These are phyloP conservation scores for Platynereis dumerilii DNA, from an alignment of 2,888 invertebrate genomes.

Conservation along the genomic window DNA sequence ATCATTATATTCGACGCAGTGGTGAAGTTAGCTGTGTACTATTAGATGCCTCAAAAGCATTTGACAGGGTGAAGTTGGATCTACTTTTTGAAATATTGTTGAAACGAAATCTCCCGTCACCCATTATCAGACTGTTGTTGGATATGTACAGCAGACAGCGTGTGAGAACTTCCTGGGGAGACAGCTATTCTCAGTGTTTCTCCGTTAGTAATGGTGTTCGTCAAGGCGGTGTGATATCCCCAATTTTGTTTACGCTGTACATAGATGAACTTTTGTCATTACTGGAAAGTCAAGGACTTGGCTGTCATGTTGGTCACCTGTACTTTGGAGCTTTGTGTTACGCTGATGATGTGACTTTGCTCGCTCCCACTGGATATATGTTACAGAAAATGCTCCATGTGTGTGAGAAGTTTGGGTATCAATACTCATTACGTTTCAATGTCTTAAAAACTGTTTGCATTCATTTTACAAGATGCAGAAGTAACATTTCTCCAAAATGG, in stretches of 20 bases:
- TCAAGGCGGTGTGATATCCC: background rate
- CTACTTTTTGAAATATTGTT: no score
- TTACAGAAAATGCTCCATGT: background rate
- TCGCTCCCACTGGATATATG: background rate
- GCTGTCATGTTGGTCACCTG: background rate
- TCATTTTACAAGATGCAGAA: background rate
- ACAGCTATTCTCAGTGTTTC: background rate
- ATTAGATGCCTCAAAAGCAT: background rate
- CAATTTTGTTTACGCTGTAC: conserved; percentile 1
- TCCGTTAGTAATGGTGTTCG: background rate
- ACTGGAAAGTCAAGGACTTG: background rate
- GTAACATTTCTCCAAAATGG: background rate
- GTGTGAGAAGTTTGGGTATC: background rate
- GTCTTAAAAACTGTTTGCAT: background rate
- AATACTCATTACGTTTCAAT: no score
- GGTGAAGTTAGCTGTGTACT: background rate
- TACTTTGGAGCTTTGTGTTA: background rate
- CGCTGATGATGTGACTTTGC: conserved; percentile 1
- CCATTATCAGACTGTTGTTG: background rate
- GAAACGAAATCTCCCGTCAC: no score
- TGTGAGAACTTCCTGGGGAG: background rate
- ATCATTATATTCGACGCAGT: background rate
- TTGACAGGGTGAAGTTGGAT: background rate
- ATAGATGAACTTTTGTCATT: background rate
- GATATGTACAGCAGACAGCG: background rate